A percentile compares a stretch with the other conserved stretches of the same genome.
Evolutionary conservation across 2,797 vertebrate species (phyloP).

Genomic region (Galagoides demidoff): DNA sequence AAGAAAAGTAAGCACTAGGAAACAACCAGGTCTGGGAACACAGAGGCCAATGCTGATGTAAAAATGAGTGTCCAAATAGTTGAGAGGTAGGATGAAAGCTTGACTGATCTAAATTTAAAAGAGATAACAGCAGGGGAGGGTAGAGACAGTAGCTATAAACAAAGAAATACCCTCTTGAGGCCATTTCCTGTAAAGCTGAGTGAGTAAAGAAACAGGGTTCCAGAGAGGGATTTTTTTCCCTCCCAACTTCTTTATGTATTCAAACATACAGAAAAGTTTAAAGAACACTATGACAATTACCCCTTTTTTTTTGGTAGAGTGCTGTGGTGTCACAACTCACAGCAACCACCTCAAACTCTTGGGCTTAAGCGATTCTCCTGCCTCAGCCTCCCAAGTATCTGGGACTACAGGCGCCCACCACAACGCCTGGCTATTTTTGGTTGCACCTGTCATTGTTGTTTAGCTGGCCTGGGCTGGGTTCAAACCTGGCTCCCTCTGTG

Average conservation of each 20-base stretch:
- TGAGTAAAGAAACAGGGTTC: neutral
- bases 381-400: too few relatives aligned
- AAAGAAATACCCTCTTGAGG: neutral
- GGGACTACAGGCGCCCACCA: too few relatives aligned
- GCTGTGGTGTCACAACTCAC: too few relatives aligned
- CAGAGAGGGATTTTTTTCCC: neutral
- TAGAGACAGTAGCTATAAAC: neutral
- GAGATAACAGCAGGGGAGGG: neutral
- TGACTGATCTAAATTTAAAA: neutral
- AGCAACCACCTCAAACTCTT: too few relatives aligned
- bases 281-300: neutral
- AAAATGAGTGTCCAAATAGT: neutral
- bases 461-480: too few relatives aligned
- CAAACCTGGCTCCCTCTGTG: too few relatives aligned
- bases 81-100: neutral
- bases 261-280: neutral
- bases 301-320: too few relatives aligned
- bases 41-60: neutral
- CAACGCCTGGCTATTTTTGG: too few relatives aligned
- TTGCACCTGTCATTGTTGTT: too few relatives aligned
- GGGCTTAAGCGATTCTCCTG: too few relatives aligned
- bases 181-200: neutral
- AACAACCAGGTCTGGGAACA: neutral
- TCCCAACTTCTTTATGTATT: neutral
- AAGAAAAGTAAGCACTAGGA: neutral